Percentiles rank a stretch among this genome's conserved stretches.
Evolutionary conservation across 2,113 vertebrate species (phyloP).

Genomic region (Orycteropus afer): DNA sequence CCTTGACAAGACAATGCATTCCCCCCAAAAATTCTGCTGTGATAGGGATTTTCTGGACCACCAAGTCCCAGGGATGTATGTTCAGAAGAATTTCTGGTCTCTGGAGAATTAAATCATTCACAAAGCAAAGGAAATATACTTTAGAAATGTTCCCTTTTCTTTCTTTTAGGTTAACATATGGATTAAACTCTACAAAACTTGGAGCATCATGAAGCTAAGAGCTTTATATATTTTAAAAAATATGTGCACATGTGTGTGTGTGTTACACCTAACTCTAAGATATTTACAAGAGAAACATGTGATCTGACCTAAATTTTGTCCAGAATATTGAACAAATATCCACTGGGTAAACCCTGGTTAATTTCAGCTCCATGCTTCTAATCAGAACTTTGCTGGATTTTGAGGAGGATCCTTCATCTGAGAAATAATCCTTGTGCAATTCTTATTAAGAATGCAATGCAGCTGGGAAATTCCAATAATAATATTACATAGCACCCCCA

Average conservation of each 20-base stretch:
- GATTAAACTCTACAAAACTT: background rate
- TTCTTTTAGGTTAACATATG: background rate
- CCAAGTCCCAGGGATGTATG: background rate
- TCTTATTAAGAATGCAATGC: background rate
- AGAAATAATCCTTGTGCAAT: background rate
- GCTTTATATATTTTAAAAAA: background rate
- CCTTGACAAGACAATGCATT: background rate
- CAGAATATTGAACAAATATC: background rate
- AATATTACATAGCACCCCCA: background rate
- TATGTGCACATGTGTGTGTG: no score
- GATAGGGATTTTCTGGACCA: background rate
- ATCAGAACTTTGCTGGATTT: background rate
- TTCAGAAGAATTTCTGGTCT: background rate
- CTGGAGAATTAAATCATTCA: background rate
- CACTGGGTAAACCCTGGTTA: background rate
- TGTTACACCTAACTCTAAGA: background rate
- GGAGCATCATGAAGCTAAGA: background rate
- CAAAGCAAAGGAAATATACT: background rate
- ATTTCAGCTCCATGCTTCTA: background rate
- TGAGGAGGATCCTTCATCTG: background rate
- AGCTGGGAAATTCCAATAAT: background rate
- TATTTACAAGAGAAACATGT: background rate
- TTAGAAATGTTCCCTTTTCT: background rate
- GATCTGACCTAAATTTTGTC: background rate
- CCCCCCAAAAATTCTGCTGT: background rate